phyloP scores from a whole-genome alignment of 2,113 vertebrate species.

The Chionomys nivalis region DNA sequence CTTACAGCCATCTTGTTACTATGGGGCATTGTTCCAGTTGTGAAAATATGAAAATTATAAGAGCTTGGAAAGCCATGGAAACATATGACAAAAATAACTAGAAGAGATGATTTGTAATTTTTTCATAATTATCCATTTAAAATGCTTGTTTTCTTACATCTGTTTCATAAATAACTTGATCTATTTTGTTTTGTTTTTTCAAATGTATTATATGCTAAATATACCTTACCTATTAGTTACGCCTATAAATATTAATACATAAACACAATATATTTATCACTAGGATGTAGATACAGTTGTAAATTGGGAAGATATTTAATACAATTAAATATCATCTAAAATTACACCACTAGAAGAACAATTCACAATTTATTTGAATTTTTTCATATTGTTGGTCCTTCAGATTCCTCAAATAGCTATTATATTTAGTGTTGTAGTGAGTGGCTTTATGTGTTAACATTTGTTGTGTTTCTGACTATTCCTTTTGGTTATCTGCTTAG shows the following conservation, averaged over 20 bases:
- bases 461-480: not conserved
- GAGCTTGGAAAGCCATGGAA: not conserved
- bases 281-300: not conserved
- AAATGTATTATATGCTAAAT: not conserved
- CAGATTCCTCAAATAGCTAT: not conserved
- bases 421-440: not conserved
- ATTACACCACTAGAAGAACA: not conserved
- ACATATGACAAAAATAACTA: not conserved
- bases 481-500: not conserved
- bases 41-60: not conserved
- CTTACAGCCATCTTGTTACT: not conserved
- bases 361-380: conserved; percentile 4
- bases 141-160: not conserved
- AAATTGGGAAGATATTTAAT: not conserved
- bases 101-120: not conserved
- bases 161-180: not conserved
- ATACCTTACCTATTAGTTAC: not conserved
- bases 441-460: not conserved
- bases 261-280: not conserved
- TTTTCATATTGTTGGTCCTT: not conserved
- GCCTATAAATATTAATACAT: not conserved
- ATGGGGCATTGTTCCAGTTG: not conserved
- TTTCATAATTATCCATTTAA: not conserved
- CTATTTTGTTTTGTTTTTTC: not conserved
- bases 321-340: not conserved